Conservation (phyloP, 2,797 vertebrate genomes). For the Hemitrygon akajei region DNA sequence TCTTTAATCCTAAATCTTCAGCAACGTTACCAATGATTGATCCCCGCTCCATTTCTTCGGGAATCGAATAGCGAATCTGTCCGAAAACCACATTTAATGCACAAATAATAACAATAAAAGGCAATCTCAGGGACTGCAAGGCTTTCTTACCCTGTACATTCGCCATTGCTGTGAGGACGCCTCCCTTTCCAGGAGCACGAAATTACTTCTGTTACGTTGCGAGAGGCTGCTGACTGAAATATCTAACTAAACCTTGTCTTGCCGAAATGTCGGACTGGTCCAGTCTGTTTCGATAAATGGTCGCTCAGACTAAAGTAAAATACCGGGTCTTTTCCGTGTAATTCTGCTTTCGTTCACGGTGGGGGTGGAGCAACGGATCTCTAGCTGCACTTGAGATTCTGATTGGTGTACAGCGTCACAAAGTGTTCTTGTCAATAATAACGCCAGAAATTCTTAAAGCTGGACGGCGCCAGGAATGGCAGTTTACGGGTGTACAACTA, state of each 20-base stretch:
- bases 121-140: background rate
- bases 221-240: too few relatives aligned
- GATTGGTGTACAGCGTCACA: slow-evolving; percentile 24
- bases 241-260: background rate
- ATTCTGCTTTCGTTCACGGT: background rate
- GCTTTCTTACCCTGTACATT: background rate
- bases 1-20: background rate
- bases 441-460: background rate
- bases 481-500: background rate
- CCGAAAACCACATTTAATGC: background rate
- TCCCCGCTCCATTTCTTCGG: background rate
- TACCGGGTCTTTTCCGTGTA: background rate
- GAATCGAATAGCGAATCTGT: background rate
- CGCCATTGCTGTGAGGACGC: background rate
- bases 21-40: background rate
- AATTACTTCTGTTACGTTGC: background rate
- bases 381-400: background rate
- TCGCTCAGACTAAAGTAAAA: background rate
- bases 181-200: background rate
- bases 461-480: background rate
- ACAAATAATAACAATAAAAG: background rate
- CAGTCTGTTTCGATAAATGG: background rate
- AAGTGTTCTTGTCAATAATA: background rate
- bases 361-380: slow-evolving; percentile 22
- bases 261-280: too few relatives aligned